These are phyloP conservation scores for Thera britannica DNA, from an alignment of 2,888 invertebrate species.

Conservation along the genomic window DNA sequence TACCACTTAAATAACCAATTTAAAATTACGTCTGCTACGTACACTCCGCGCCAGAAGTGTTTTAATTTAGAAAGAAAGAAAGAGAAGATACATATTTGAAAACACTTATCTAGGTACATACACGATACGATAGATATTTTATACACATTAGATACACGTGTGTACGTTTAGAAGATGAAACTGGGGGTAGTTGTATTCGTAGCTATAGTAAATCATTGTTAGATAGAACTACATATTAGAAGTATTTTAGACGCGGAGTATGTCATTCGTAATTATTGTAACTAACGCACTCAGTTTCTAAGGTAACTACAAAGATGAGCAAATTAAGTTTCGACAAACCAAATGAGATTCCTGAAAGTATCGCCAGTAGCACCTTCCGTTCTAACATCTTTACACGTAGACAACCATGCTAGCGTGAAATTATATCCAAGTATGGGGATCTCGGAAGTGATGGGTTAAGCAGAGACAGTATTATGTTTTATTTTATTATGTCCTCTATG, in stretches of 20 bases:
- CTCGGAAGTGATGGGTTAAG: neutral
- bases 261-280: neutral
- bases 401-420: constrained; percentile 3
- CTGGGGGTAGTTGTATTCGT: no score
- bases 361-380: constrained; percentile 10
- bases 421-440: neutral
- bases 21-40: constrained; percentile 26
- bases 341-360: constrained; percentile 22
- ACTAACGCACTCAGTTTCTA: neutral
- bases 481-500: neutral
- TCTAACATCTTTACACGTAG: constrained; percentile 6
- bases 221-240: no score
- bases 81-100: neutral
- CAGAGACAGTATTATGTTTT: no score
- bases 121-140: no score
- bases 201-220: no score
- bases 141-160: no score
- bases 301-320: constrained; percentile 22
- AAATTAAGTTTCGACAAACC: constrained; percentile 20
- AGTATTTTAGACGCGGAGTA: constrained; percentile 2
- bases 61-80: neutral
- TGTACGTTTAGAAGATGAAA: no score
- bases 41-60: constrained; percentile 26
- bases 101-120: neutral
- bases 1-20: constrained; percentile 23